Evolutionary conservation across 2,888 invertebrate genomes (phyloP), one percentile per base, ranked within the genome.

Genomic region (Micropterix aruncella): DNA sequence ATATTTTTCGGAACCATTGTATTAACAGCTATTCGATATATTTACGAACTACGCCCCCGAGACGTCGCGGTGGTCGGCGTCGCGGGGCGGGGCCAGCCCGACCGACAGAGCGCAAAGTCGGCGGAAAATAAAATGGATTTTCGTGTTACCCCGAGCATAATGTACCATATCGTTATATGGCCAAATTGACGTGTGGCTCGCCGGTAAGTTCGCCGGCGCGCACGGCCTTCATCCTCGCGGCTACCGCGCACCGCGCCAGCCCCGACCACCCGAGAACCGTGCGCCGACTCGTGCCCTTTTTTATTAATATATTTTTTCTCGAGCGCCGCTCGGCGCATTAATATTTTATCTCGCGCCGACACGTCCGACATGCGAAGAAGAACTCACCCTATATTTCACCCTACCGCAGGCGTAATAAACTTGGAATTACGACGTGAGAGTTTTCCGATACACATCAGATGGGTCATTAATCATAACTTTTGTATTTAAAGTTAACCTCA

Each of bases 81-180:
- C 27, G 40, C 16, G 16, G 15, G 17, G 17, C 40, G 40, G 17
- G 16, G 16, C 15, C 16, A 15, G 15, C 12, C 40, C 16, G 12
- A n/a, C 17, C 17, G 17, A 12, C 15, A 40, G 16, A 40, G 40
- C 17, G 40, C 40, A 15, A 3, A 16, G 40, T 40, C 40, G 12
- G 40, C 40, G 3, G 16, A 40, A 40, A 16, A 15, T 40, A 17
- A 15, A 40, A 40, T 40, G 16, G 40, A 40, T 40, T 40, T 17
- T 40, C 40, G 17, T 40, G 40, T 40, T 40, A 40, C 12, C 40
- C 16, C 16, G 16, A 40, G 16, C 17, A 40, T 40, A 40, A 40
- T 40, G 40, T 27, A 27, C 27, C 27, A 27, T 27, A 5, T 5
- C 27, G 27, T 27, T 7, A 27, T 27, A 27, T 27, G 12, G 27